These are phyloP conservation scores for Pangasius macronema DNA, from an alignment of 2,797 vertebrate species.

Conservation along the genomic window DNA sequence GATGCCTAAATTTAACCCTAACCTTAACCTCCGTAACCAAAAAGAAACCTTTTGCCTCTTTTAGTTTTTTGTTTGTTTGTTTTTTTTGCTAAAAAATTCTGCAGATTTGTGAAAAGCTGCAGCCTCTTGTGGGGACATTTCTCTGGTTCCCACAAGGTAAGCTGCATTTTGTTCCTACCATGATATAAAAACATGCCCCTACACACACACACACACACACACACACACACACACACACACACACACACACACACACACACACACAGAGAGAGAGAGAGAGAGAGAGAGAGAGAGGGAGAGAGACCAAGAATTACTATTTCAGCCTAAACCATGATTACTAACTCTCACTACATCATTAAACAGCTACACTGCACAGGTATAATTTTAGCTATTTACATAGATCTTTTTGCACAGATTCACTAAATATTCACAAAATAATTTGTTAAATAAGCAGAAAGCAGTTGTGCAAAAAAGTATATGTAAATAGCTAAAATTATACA, in stretches of 20 bases:
- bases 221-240: not conserved
- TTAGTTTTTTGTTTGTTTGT: not conserved
- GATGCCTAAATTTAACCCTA: not conserved
- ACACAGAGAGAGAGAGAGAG: too few relatives aligned
- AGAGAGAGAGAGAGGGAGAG: not conserved
- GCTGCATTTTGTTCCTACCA: not conserved
- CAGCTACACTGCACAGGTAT: not conserved
- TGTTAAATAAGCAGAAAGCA: not conserved
- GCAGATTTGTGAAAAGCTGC: not conserved
- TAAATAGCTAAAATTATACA: not conserved
- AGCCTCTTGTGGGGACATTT: not conserved
- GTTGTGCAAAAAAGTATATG: not conserved
- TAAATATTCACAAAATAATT: not conserved
- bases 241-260: too few relatives aligned
- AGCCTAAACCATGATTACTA: slow-evolving; percentile 17
- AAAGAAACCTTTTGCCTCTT: not conserved
- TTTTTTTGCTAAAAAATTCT: not conserved
- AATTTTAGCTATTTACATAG: too few relatives aligned
- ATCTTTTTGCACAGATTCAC: not conserved
- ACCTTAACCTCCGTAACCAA: not conserved
- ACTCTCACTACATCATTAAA: slow-evolving; percentile 16
- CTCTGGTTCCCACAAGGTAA: not conserved
- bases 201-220: not conserved
- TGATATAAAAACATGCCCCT: not conserved
- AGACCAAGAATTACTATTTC: not conserved